Evolutionary conservation across 1,140 invertebrate species (phyloP), one percentile per base, ranked within the genome.

Genomic region (Drosophila lacteicornis): DNA sequence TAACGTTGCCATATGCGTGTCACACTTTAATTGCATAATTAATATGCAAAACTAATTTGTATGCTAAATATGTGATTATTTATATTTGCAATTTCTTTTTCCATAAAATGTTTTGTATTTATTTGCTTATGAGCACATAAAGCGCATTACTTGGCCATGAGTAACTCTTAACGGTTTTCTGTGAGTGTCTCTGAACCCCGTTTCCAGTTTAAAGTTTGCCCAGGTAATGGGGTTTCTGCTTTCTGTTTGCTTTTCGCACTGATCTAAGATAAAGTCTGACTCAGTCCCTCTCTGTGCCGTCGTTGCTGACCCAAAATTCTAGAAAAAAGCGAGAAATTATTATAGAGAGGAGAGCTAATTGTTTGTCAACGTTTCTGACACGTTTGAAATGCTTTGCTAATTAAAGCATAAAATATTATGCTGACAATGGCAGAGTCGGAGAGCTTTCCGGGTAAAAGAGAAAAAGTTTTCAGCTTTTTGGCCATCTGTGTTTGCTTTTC

Each of bases 41-140:
- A 75, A 79, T 79, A 79, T 86, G 75, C 82, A 66, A 79, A 71
- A 75, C 73, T 80, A 78, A 85, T 85, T 84, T 79, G 80, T 85
- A 86, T 86, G 79, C 69, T 79, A 82, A 86, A 75, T 86, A 82
- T 82, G 67, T 51, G 45, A 27, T 59, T 45, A 59, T 69, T 63
- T 77, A 27, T 68, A 43, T 57, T 43, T 42, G 47, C 46, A 47
- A 50, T 58, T 66, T 42, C 40, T 63, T 65, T 43, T 19, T 43
- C 22, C 46, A 25, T 43, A 40, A 55, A 46, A 47, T 38, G 45
- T 66, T 60, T 59, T 51, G 19, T 42, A 53, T 67, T 61, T 61
- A 58, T 62, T 68, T 56, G 49, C 22, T 13, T 22, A 51, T 13
- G 9, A 36, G 38, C 38, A 30, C 36, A 33, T 30, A 38, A 82